Conservation (phyloP, 2,797 vertebrate species). For the Falco concolor region DNA sequence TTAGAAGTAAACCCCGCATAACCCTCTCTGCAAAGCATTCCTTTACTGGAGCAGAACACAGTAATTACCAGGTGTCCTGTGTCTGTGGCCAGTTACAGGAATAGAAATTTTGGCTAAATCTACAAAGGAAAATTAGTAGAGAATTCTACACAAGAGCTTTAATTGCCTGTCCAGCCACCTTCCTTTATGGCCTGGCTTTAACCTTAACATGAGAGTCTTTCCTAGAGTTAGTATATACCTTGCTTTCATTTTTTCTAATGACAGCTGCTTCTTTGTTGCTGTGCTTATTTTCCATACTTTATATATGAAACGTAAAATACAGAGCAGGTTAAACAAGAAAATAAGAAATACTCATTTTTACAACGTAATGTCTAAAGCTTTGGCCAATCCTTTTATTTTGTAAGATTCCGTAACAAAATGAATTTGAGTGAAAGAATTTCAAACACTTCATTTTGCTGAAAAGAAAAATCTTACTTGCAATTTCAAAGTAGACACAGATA, state of each 20-base stretch:
- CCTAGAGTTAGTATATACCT: neutral
- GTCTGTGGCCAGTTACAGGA: neutral
- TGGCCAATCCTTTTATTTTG: neutral
- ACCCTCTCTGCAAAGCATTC: neutral
- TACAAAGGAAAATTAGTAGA: neutral
- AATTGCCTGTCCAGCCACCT: neutral
- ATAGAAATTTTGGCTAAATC: neutral
- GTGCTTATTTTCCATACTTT: neutral
- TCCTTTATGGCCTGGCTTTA: neutral
- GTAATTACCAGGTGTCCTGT: neutral
- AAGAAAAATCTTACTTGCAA: neutral
- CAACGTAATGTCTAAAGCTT: neutral
- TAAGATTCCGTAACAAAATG: neutral
- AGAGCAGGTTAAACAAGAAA: neutral
- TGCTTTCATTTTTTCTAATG: neutral
- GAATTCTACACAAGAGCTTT: neutral
- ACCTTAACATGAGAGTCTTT: neutral
- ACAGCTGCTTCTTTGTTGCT: neutral
- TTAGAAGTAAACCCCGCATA: neutral
- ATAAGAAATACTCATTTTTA: neutral
- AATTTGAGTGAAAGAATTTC: neutral
- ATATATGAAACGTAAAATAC: neutral
- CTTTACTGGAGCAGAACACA: neutral
- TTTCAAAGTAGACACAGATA: neutral
- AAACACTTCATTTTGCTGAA: neutral